These are phyloP conservation scores for Pseudorectes ferrugineus DNA, from an alignment of 2,113 vertebrate species.

Conservation along the genomic window DNA sequence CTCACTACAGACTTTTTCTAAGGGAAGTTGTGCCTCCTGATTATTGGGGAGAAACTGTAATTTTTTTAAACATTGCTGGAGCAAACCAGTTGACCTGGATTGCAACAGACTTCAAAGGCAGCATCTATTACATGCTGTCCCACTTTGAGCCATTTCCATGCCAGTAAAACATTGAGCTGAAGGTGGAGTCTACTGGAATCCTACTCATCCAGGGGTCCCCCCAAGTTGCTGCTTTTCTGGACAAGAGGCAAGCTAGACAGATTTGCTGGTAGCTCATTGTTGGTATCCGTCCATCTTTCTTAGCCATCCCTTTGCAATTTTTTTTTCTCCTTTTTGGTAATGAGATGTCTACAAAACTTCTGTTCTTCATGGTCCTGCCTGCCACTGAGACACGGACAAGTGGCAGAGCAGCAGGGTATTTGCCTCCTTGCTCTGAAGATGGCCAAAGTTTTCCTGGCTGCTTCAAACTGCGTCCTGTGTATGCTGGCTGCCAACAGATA, in stretches of 20 bases:
- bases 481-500: not conserved
- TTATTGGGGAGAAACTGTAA: conserved; percentile 36
- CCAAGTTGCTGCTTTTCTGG: conserved; percentile 12
- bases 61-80: conserved; percentile 11
- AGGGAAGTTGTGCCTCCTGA: conserved; percentile 46
- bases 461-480: not conserved
- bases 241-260: not conserved
- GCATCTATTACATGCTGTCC: not conserved
- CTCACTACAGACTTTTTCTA: conserved; percentile 16
- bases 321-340: not conserved
- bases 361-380: not conserved
- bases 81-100: conserved; percentile 35
- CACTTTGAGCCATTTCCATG: conserved; percentile 46
- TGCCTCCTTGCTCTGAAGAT: conserved; percentile 22
- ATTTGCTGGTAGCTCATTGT: not conserved
- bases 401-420: not conserved
- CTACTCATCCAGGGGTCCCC: not conserved
- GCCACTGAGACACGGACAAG: not conserved
- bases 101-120: not conserved
- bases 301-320: not conserved
- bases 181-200: conserved; percentile 32
- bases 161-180: conserved; percentile 35
- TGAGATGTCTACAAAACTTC: not conserved
- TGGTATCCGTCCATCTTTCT: conserved; percentile 22
- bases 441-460: conserved; percentile 27